Evolutionary conservation across 1,140 invertebrate genomes (phyloP), one percentile per base, ranked within the genome.

Genomic region (Macrotrachela quadricornifera): DNA sequence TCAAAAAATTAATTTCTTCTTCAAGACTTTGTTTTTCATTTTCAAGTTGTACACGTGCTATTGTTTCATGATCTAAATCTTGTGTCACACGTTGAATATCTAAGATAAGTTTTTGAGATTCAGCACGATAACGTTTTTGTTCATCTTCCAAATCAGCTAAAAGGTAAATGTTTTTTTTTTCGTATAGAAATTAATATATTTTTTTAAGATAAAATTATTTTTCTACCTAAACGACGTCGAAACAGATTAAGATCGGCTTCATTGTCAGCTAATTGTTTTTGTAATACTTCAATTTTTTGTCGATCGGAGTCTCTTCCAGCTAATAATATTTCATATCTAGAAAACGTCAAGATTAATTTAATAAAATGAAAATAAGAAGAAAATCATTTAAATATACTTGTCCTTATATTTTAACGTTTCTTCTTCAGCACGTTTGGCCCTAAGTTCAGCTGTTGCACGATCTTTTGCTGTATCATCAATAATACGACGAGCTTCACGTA

Each of bases 261-360:
- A 21, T 43, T 43, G 13, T 14, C 11, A 8, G 39, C 11, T 6
- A 54, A 18, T n/a, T 54, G 10, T n/a, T 54, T 15, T 36, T 53
- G 16, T 21, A 53, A 42, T 8, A 1, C 12, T 14, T n/a, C 21
- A 16, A 47, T 47, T 47, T 39, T 53, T 15, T 74, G 72, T 21
- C 66, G 60, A 58, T 74, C 71, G n/a, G 60, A 55, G 18, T 67
- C 59, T 36, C 67, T 63, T 53, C 65, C 66, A 48, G 64, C 66
- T 57, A 71, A 66, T 30, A 68, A 62, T 46, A 73, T 72, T 39
- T 74, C 71, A 43, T 55, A 55, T 11, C 54, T 18, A 16, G 2
- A 30, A n/a, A n/a, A n/a, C n/a, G n/a, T n/a, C n/a, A n/a, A n/a
- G n/a, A n/a, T n/a, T n/a, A n/a, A n/a, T n/a, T n/a, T n/a, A n/a